A percentile compares a stretch with the other conserved stretches of the same genome.
Evolutionary conservation across 2,888 invertebrate genomes (phyloP).

Genomic region (Lasioglossum marginatum): DNA sequence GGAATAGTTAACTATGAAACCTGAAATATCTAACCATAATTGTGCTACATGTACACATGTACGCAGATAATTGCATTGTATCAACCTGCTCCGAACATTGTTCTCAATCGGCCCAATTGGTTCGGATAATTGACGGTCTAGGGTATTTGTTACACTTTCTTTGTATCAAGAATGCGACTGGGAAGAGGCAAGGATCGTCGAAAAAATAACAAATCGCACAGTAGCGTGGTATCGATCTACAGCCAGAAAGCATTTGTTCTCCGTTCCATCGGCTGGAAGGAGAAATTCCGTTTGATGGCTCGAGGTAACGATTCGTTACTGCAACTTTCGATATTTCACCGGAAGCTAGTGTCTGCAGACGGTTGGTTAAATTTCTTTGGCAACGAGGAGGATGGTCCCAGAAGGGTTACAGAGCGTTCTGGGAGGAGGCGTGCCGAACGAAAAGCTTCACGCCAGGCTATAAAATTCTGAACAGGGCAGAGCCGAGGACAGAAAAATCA

Average conservation of each 20-base stretch:
- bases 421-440: conserved; percentile 51
- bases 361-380: conserved; percentile 63
- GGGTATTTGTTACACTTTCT: background rate
- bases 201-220: background rate
- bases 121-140: background rate
- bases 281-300: conserved; percentile 12
- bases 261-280: background rate
- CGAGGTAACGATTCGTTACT: conserved; percentile 43
- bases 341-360: conserved; percentile 47
- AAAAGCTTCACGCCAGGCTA: conserved; percentile 63
- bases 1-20: too few species aligned
- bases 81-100: too few species aligned
- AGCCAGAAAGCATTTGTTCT: background rate
- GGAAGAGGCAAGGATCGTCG: background rate
- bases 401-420: conserved; percentile 56
- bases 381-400: conserved; percentile 47
- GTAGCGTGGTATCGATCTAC: conserved; percentile 6
- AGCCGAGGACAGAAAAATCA: conserved; percentile 75
- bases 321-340: conserved; percentile 51
- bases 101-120: background rate
- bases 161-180: background rate
- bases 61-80: too few species aligned
- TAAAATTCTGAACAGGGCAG: conserved; percentile 69
- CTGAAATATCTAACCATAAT: too few species aligned
- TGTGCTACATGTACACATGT: background rate